Conservation (phyloP, 2,113 vertebrate genomes). For the Prochilodus magdalenae region DNA sequence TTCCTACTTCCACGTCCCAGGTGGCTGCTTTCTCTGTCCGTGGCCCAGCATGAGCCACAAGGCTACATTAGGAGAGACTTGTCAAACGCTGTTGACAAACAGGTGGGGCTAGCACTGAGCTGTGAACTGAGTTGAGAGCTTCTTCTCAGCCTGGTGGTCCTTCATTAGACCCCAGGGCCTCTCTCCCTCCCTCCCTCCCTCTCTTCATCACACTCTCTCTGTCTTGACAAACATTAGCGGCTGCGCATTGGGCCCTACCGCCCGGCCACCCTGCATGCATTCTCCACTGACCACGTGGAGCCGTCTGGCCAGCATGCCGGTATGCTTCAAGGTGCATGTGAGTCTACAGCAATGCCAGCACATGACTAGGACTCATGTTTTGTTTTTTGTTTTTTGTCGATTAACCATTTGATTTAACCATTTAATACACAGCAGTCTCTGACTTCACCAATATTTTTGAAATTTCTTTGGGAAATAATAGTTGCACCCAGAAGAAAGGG, state of each 20-base stretch:
- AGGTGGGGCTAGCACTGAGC: constrained; percentile 38
- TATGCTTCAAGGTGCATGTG: constrained; percentile 18
- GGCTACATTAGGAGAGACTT: neutral
- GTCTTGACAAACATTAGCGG: neutral
- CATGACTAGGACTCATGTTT: constrained; percentile 2
- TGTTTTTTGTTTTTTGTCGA: neutral
- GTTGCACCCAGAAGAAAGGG: too few species aligned
- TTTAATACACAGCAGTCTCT: too few species aligned
- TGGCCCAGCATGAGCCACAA: neutral
- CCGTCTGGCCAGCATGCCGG: constrained; percentile 2
- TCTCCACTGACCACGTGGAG: constrained; percentile 18
- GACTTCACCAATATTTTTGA: too few species aligned
- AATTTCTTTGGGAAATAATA: too few species aligned
- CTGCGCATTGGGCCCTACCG: constrained; percentile 3
- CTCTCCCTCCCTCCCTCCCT: neutral
- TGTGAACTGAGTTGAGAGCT: constrained; percentile 30
- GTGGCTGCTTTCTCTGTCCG: constrained; percentile 24
- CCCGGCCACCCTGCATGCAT: neutral
- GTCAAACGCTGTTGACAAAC: constrained; percentile 39
- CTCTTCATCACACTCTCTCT: neutral
- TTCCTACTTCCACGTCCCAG: constrained; percentile 35
- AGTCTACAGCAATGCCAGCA: neutral
- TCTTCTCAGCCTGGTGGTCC: constrained; percentile 25
- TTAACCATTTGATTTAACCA: too few species aligned
- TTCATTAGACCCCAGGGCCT: constrained; percentile 5